These are phyloP conservation scores for Ladona fulva DNA, from an alignment of 1,140 invertebrate genomes.

Conservation along the genomic window DNA sequence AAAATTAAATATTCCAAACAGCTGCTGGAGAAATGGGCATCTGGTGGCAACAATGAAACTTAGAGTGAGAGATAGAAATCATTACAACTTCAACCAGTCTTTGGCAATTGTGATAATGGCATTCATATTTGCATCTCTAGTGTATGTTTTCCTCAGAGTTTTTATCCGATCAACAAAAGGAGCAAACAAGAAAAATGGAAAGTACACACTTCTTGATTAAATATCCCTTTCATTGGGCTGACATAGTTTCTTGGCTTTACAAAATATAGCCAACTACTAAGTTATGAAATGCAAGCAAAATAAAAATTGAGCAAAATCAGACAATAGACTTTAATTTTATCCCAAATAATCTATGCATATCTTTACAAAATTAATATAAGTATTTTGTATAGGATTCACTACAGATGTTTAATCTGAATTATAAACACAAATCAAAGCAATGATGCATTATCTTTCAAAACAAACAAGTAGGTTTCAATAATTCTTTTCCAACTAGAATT, in stretches of 20 bases:
- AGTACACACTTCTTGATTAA: background rate
- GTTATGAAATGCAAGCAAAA: too few species aligned
- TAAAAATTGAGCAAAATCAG: too few species aligned
- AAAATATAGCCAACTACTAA: too few species aligned
- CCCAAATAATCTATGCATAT: too few species aligned
- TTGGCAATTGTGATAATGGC: constrained; percentile 36
- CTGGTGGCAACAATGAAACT: constrained; percentile 50
- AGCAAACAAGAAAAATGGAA: background rate
- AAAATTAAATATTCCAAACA: too few species aligned
- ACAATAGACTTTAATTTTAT: too few species aligned
- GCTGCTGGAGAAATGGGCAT: constrained; percentile 54
- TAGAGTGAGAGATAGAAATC: constrained; percentile 40
- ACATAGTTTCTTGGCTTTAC: too few species aligned
- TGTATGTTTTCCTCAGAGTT: constrained; percentile 36
- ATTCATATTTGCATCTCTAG: constrained; percentile 36
- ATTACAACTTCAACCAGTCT: constrained; percentile 41
- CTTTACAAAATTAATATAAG: too few species aligned
- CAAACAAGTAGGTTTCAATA: too few species aligned
- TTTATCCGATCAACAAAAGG: background rate
- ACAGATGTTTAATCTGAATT: background rate
- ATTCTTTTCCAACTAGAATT: too few species aligned
- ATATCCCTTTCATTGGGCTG: too few species aligned
- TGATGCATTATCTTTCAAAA: too few species aligned
- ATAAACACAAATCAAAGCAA: background rate
- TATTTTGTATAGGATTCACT: background rate